Percentiles rank a stretch among this genome's conserved stretches.
These are phyloP conservation scores for Agrochola lota DNA, from an alignment of 2,888 invertebrate genomes.

Conservation along the genomic window DNA sequence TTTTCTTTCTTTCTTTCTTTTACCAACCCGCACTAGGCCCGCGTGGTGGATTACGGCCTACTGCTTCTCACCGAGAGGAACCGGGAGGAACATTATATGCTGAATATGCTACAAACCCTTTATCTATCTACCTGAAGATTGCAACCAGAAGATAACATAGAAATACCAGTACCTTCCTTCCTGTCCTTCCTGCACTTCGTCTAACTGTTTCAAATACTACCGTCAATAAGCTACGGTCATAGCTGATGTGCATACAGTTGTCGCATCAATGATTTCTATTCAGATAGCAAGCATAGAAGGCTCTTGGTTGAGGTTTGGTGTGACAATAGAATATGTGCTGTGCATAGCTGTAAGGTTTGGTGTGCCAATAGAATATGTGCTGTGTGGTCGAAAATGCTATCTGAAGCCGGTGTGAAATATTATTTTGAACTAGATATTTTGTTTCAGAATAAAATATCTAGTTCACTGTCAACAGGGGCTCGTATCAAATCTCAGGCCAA, in stretches of 20 bases:
- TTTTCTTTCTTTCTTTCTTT: too few relatives aligned
- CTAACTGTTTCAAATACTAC: background rate
- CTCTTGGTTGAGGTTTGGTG: background rate
- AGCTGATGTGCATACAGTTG: slow-evolving; percentile 11
- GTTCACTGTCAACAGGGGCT: background rate
- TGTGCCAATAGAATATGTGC: background rate
- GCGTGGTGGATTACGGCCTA: too few relatives aligned
- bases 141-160: background rate
- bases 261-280: slow-evolving; percentile 37
- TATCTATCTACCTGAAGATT: background rate
- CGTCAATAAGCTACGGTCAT: background rate
- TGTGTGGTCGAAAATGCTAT: background rate
- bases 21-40: too few relatives aligned
- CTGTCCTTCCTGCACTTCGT: background rate
- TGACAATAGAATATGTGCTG: background rate
- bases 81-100: too few relatives aligned
- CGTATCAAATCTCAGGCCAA: too few relatives aligned
- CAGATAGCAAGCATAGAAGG: slow-evolving; percentile 3
- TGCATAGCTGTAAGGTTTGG: background rate
- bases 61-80: too few relatives aligned
- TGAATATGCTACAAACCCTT: background rate
- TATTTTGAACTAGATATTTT: slow-evolving; percentile 2
- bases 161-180: background rate
- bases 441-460: background rate
- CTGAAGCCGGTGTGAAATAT: background rate